Conservation (phyloP, 92 coral and sea anemone genomes). For the Porites divaricata region DNA sequence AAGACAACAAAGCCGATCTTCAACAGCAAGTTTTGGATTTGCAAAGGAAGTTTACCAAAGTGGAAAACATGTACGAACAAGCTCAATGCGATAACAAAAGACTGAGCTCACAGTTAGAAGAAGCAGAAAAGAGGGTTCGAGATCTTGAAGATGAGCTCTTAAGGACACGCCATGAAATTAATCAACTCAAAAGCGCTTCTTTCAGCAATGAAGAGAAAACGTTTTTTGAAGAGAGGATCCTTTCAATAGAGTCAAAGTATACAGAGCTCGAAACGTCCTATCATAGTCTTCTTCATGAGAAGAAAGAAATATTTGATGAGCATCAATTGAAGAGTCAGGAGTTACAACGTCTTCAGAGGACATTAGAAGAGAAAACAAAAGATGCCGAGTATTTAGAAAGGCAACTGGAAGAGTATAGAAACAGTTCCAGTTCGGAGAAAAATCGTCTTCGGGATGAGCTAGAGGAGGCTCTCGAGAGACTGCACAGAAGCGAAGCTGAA, state of each 20-base stretch:
- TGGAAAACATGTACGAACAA: slow-evolving; percentile 54
- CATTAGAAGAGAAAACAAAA: slow-evolving; percentile 48
- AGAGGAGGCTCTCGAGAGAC: slow-evolving; percentile 61
- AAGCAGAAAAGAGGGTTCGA: slow-evolving; percentile 55
- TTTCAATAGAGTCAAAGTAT: slow-evolving; percentile 11
- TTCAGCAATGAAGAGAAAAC: slow-evolving; percentile 32
- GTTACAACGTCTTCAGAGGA: slow-evolving; percentile 35
- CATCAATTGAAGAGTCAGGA: slow-evolving; percentile 40
- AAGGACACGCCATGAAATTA: slow-evolving; percentile 28
- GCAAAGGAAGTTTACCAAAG: slow-evolving; percentile 39
- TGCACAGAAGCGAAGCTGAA: slow-evolving; percentile 61
- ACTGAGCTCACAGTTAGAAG: slow-evolving; percentile 41
- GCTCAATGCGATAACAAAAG: slow-evolving; percentile 53
- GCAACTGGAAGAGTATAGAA: slow-evolving; percentile 43
- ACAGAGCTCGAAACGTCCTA: slow-evolving; percentile 19
- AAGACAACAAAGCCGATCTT: slow-evolving; percentile 42
- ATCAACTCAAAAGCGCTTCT: slow-evolving; percentile 32
- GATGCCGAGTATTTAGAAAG: slow-evolving; percentile 40
- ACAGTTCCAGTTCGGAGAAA: slow-evolving; percentile 36
- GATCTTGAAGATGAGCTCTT: slow-evolving; percentile 55
- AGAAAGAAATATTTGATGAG: slow-evolving; percentile 27
- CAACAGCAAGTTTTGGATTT: slow-evolving; percentile 56
- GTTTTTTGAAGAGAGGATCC: slow-evolving; percentile 13
- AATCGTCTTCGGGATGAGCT: slow-evolving; percentile 64
- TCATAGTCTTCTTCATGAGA: slow-evolving; percentile 18